These are phyloP conservation scores for Triplophysa yarkandensis DNA, from an alignment of 2,797 vertebrate genomes.

Conservation along the genomic window DNA sequence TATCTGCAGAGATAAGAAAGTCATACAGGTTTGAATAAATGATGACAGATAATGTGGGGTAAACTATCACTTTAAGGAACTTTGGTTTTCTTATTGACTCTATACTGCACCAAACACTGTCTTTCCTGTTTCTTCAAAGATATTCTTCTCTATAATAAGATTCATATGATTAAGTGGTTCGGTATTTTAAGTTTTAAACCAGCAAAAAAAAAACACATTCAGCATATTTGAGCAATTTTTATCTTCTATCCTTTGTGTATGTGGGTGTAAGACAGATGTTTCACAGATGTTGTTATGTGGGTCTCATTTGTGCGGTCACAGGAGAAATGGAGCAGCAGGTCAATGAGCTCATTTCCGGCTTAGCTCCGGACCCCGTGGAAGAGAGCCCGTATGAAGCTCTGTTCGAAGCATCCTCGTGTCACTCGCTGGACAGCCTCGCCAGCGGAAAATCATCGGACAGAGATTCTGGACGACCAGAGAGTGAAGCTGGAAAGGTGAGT, in stretches of 20 bases:
- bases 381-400: slow-evolving; percentile 93
- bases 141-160: too few species aligned
- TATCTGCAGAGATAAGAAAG: too few species aligned
- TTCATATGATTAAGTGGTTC: too few species aligned
- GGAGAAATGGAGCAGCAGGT: slow-evolving; percentile 83
- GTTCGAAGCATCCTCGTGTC: slow-evolving; percentile 92
- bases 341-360: slow-evolving; percentile 81
- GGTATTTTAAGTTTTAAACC: too few species aligned
- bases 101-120: too few species aligned
- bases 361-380: slow-evolving; percentile 79
- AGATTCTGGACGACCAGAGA: slow-evolving; percentile 84
- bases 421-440: slow-evolving; percentile 92
- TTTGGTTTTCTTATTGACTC: too few species aligned
- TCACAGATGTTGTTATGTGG: slow-evolving; percentile 5
- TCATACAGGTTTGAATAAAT: too few species aligned
- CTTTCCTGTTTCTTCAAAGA: too few species aligned
- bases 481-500: slow-evolving; percentile 76
- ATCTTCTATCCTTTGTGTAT: not conserved
- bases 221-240: not conserved
- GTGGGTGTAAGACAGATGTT: not conserved
- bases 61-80: too few species aligned
- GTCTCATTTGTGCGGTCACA: slow-evolving; percentile 54
- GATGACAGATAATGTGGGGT: too few species aligned
- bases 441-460: slow-evolving; percentile 92
- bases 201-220: not conserved